These are phyloP conservation scores for Catostylus mosaicus DNA, from an alignment of 30 jellyfish, hydroid and myxozoan species.

Conservation along the genomic window DNA sequence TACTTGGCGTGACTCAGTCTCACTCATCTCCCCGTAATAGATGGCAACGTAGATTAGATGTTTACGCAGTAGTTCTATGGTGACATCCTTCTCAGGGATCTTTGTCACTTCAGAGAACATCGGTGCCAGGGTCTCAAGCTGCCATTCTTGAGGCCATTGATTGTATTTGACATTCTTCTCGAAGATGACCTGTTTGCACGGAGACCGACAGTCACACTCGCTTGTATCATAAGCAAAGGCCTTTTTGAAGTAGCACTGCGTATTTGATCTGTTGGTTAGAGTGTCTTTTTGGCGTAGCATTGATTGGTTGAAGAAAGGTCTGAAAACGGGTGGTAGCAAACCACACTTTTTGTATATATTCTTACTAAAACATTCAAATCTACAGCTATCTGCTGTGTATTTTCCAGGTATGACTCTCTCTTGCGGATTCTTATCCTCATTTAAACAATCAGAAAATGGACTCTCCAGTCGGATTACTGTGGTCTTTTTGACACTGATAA, in stretches of 20 bases:
- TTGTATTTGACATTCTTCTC: background rate
- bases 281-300: background rate
- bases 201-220: constrained; percentile 2
- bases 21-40: constrained; percentile 3
- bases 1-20: background rate
- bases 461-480: background rate
- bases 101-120: constrained; percentile 15
- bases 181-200: constrained; percentile 5
- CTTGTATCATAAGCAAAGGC: background rate
- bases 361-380: background rate
- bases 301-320: background rate
- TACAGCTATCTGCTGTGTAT: constrained; percentile 8
- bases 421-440: background rate
- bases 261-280: too few species aligned
- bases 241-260: background rate
- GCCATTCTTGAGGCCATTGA: constrained; percentile 28
- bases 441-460: constrained; percentile 1
- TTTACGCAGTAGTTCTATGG: background rate
- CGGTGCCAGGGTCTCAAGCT: background rate
- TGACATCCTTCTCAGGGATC: background rate
- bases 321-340: background rate
- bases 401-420: background rate
- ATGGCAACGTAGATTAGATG: background rate
- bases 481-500: background rate
- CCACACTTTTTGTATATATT: constrained; percentile 10